Evolutionary conservation across 1,140 invertebrate genomes (phyloP).

Genomic region (Anoplolepis gracilipes): DNA sequence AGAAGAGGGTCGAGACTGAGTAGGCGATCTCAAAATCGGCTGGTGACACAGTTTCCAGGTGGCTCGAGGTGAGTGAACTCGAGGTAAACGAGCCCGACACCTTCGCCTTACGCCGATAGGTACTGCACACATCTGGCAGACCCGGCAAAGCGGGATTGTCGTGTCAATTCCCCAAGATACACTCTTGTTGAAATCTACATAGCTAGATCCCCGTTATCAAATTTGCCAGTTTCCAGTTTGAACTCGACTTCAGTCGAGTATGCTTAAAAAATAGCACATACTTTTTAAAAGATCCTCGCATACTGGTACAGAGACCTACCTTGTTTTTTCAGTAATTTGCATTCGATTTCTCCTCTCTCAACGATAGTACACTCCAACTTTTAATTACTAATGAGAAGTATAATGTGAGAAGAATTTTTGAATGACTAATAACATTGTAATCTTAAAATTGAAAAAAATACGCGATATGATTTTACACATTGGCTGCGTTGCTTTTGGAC

Average conservation of each 20-base stretch:
- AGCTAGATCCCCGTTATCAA: neutral
- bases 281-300: neutral
- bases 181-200: neutral
- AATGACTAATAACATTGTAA: neutral
- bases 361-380: neutral
- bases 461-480: neutral
- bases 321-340: neutral
- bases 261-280: neutral
- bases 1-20: conserved; percentile 29
- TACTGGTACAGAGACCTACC: neutral
- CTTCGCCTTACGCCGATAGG: conserved; percentile 23
- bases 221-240: neutral
- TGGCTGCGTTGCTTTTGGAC: too few relatives aligned
- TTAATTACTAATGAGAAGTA: conserved; percentile 1
- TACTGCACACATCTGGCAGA: neutral
- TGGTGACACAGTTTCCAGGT: conserved; percentile 79
- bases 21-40: conserved; percentile 70
- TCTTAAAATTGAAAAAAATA: neutral
- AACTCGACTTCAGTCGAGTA: neutral
- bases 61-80: conserved; percentile 78
- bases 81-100: conserved; percentile 29
- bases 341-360: conserved; percentile 29
- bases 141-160: neutral
- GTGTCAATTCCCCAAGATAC: neutral
- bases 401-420: neutral